phyloP scores from a whole-genome alignment of 2,113 vertebrate genomes.

The Forbesichthys agassizii region DNA sequence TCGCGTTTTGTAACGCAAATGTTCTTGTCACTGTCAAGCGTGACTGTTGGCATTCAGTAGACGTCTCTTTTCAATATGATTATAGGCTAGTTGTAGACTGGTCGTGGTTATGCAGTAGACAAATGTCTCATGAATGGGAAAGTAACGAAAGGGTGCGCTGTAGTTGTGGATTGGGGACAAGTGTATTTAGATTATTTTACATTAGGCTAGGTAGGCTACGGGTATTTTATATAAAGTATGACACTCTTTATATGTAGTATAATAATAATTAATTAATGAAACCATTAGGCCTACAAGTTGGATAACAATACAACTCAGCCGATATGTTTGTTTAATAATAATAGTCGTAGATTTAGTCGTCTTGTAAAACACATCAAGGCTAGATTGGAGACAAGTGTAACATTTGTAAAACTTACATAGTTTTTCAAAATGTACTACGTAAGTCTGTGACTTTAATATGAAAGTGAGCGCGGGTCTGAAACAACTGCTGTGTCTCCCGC shows the following conservation, averaged over 20 bases:
- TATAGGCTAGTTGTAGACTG: conserved; percentile 1
- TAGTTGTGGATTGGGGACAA: conserved; percentile 2
- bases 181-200: conserved; percentile 15
- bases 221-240: background rate
- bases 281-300: too few relatives aligned
- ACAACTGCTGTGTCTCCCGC: conserved; percentile 76
- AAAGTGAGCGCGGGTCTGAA: conserved; percentile 78
- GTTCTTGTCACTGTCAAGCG: conserved; percentile 42
- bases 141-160: background rate
- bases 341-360: too few relatives aligned
- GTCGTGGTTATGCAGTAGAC: conserved; percentile 10
- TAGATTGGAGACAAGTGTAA: too few relatives aligned
- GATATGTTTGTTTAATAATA: too few relatives aligned
- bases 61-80: conserved; percentile 27
- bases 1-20: conserved; percentile 56
- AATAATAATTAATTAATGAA: background rate
- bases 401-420: conserved; percentile 46
- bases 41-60: conserved; percentile 32
- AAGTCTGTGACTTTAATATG: conserved; percentile 49
- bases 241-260: background rate
- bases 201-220: background rate
- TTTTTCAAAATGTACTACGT: conserved; percentile 38
- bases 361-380: too few relatives aligned
- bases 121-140: conserved; percentile 1
- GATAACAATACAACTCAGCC: too few relatives aligned